Percentiles rank a stretch among this genome's conserved stretches.
Conservation (phyloP, 2,113 vertebrate genomes). For the Eubucco bourcierii region DNA sequence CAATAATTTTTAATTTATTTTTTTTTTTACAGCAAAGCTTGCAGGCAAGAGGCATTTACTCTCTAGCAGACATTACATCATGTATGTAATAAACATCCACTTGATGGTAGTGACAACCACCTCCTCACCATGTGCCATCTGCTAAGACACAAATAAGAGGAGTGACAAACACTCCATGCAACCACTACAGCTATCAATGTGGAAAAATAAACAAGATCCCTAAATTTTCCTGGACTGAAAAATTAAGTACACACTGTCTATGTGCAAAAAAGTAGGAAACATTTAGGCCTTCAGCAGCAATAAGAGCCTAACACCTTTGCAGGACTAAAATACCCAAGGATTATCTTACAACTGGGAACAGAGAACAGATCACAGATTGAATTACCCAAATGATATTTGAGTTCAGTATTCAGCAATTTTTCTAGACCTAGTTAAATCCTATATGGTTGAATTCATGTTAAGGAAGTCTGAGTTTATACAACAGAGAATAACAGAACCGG, state of each 20-base stretch:
- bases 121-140: not conserved
- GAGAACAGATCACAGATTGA: not conserved
- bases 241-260: not conserved
- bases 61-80: not conserved
- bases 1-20: not conserved
- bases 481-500: not conserved
- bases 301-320: not conserved
- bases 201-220: not conserved
- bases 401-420: not conserved
- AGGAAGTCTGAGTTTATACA: not conserved
- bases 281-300: not conserved
- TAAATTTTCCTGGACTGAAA: not conserved
- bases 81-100: not conserved
- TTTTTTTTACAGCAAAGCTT: not conserved
- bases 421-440: not conserved
- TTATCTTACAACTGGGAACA: not conserved
- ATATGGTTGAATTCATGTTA: not conserved
- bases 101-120: not conserved
- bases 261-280: not conserved
- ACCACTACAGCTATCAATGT: not conserved
- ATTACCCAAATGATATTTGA: not conserved
- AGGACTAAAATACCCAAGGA: not conserved
- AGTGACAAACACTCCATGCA: not conserved
- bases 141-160: not conserved
- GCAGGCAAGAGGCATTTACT: not conserved